phyloP scores from a whole-genome alignment of 2,113 vertebrate species.

The Poeciliopsis occidentalis region DNA sequence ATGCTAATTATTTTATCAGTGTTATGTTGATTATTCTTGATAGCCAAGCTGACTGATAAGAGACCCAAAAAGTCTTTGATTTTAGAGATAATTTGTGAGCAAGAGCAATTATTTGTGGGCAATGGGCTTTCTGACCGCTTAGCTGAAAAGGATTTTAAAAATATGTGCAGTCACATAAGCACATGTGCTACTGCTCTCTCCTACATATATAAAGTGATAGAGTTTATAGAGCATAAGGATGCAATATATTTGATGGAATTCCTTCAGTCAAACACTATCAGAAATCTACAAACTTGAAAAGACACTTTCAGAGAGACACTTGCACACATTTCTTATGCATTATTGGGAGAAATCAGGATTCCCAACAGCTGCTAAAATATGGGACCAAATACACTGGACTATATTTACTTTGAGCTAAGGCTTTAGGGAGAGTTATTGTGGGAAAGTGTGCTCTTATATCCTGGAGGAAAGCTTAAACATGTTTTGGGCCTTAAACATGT shows the following conservation, averaged over 20 bases:
- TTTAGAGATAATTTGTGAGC: constrained; percentile 16
- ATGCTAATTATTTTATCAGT: neutral
- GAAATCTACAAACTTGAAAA: constrained; percentile 30
- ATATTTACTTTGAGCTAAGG: constrained; percentile 9
- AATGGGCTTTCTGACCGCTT: constrained; percentile 24
- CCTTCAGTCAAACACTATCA: neutral
- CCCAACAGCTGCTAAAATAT: constrained; percentile 2
- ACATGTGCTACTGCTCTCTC: too few species aligned
- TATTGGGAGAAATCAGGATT: neutral
- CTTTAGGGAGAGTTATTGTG: neutral
- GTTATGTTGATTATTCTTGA: neutral
- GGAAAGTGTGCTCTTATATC: neutral
- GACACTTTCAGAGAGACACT: constrained; percentile 42
- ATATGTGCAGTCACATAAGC: neutral
- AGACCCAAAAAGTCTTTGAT: neutral
- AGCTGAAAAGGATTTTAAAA: constrained; percentile 35
- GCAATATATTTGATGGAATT: too few species aligned
- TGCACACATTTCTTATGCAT: constrained; percentile 40
- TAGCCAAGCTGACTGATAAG: constrained; percentile 6
- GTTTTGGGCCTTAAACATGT: neutral
- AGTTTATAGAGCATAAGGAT: too few species aligned
- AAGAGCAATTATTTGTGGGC: constrained; percentile 10
- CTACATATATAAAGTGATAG: too few species aligned
- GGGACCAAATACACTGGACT: constrained; percentile 14
- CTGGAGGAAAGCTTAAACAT: neutral